Evolutionary conservation across 2,113 vertebrate genomes (phyloP), one percentile per base, ranked within the genome.

Genomic region (Marmota flaviventris): DNA sequence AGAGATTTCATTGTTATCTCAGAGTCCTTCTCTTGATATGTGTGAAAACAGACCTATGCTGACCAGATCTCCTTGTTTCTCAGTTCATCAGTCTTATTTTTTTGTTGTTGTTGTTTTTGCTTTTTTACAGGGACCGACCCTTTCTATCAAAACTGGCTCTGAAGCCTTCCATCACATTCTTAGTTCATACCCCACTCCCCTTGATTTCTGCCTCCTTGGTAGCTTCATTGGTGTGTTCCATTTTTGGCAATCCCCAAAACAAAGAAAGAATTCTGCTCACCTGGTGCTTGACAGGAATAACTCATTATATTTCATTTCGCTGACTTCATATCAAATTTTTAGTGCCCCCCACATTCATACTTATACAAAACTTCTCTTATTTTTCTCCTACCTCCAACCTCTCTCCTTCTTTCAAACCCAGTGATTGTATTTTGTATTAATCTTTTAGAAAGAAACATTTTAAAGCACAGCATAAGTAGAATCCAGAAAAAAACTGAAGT

Each of bases 211-310:
- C 34, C 73, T 85, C 32, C 10, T 70, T 67, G 34, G 51, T 48
- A 84, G 88, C 16, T 70, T 95, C 95, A 65, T 63, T 67, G 81
- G 51, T 81, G 42, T 53, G 17, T 79, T 90, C 81, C 93, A 67
- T 92, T 92, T 86, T 77, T 82, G 85, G 88, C 91, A 95, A 85
- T 89, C 79, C 10, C 45, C 1, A 18, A 82, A 78, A 88, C 77
- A 91, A 78, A 87, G 29, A 95, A 7, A 73, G 78, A 89, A 92
- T 94, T 95, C 65, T 85, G 69, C 87, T 96, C 94, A 97, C 86
- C 76, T 76, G 91, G 84, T 78, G 91, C 67, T 75, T 84, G 42
- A 87, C 73, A 92, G 83, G n/a, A 94, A 81, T 89, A 92, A 92
- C 84, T 77, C 83, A 87, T 89, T 91, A 72, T 76, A 95, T 67